A percentile compares a stretch with the other conserved stretches of the same genome.
Evolutionary conservation across 2,888 invertebrate species (phyloP).

Genomic region (Colostygia pectinataria): DNA sequence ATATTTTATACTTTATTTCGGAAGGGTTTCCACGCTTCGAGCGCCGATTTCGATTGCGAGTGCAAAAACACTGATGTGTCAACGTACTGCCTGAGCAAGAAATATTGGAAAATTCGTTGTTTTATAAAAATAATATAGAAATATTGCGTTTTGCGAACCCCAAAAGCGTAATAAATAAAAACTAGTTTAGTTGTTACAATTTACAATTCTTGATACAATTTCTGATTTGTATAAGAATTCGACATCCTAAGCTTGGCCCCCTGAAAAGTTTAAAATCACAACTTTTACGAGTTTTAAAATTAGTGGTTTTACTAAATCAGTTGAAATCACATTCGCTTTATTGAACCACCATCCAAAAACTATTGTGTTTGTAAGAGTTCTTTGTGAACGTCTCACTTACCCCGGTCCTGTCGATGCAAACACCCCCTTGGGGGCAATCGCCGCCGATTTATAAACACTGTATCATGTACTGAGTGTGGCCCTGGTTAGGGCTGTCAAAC

Average conservation of each 20-base stretch:
- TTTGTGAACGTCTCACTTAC: constrained; percentile 20
- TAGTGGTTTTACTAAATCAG: background rate
- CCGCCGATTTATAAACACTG: constrained; percentile 73
- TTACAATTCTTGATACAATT: no score
- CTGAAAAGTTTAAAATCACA: no score
- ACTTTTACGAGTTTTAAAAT: background rate
- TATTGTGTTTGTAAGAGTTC: constrained; percentile 20
- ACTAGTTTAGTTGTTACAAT: no score
- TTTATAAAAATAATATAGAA: background rate
- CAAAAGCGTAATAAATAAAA: background rate
- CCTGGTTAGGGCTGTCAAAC: constrained; percentile 22
- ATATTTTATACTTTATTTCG: constrained; percentile 54
- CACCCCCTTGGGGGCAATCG: constrained; percentile 65
- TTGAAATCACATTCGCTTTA: constrained; percentile 13
- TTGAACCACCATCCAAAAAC: constrained; percentile 12
- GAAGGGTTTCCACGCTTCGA: constrained; percentile 31
- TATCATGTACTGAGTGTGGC: constrained; percentile 51
- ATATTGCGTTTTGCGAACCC: background rate
- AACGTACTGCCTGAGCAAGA: constrained; percentile 9
- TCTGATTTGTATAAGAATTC: no score
- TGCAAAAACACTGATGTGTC: constrained; percentile 25
- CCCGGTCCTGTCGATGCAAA: constrained; percentile 58
- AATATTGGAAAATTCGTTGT: constrained; percentile 2
- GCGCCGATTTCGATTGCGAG: constrained; percentile 18
- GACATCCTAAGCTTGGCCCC: no score